Evolutionary conservation across 2,113 vertebrate species (phyloP), one percentile per base, ranked within the genome.

Genomic region (Pseudopodoces humilis): DNA sequence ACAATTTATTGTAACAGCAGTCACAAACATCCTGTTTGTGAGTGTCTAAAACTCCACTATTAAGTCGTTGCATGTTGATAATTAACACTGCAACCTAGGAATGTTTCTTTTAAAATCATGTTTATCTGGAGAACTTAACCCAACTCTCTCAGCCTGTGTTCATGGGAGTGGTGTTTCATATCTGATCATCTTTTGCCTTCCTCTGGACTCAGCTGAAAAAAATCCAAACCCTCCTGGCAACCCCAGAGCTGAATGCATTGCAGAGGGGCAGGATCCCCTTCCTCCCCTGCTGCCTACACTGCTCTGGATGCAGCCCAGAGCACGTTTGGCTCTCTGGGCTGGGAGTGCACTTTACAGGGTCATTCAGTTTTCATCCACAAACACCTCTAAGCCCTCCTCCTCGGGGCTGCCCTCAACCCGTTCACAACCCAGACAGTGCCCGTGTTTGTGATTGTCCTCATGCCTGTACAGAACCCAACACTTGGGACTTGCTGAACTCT

Each of bases 281-380:
- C 5, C 16, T 63, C 1, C 11, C 7, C 10, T 46, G 14, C 20
- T 63, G 23, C 2, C 16, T 43, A 22, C 0, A 0, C 6, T 82
- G 10, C 39, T 62, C 30, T 69, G 46, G 27, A 2, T 23, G 16
- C 30, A 70, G 24, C n/a, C n/a, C 24, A 56, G 43, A 11, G 41
- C 13, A 10, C 0, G 0, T 9, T 31, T 49, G 43, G 10, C 17
- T 37, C 49, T 64, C 43, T 80, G 55, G 19, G 7, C 10, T 63
- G 17, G 10, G 11, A 43, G 21, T 4, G 3, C 11, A 31, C 11
- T 21, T 59, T 43, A 17, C 5, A 11, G 15, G 24, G 12, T 43
- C 30, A 21, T 12, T 64, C 43, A 56, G n/a, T 28, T 62, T 78
- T 53, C 39, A 13, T 86, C 23, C 28, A 39, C 8, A 5, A 39